A percentile compares a stretch with the other conserved stretches of the same genome.
These are phyloP conservation scores for Hiodon alosoides DNA, from an alignment of 2,113 vertebrate genomes.

Conservation along the genomic window DNA sequence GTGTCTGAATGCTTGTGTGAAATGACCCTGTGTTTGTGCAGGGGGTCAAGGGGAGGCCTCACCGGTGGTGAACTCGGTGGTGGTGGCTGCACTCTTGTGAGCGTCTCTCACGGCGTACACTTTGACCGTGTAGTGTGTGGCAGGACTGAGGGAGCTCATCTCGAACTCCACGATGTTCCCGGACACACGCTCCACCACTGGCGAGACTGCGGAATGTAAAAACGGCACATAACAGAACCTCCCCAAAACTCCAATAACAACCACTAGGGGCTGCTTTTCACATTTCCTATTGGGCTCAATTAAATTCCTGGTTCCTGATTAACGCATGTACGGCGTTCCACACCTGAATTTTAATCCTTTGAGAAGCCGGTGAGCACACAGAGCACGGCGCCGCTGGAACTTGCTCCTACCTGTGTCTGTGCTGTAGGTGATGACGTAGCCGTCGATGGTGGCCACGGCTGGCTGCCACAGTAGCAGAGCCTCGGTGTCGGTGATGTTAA, in stretches of 20 bases:
- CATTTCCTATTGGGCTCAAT: too few species aligned
- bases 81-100: conserved; percentile 74
- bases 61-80: conserved; percentile 87
- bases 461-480: conserved; percentile 90
- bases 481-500: conserved; percentile 84
- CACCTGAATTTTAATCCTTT: too few species aligned
- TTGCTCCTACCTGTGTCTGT: conserved; percentile 69
- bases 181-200: conserved; percentile 76
- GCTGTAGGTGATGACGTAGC: conserved; percentile 82
- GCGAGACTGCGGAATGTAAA: conserved; percentile 60
- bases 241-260: background rate
- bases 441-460: conserved; percentile 84
- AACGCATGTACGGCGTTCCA: too few species aligned
- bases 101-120: conserved; percentile 77
- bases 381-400: too few species aligned
- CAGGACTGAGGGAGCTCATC: conserved; percentile 74
- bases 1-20: background rate
- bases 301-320: too few species aligned
- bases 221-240: background rate
- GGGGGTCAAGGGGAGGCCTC: conserved; percentile 6
- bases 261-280: too few species aligned
- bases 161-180: conserved; percentile 87
- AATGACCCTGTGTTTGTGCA: background rate
- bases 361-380: too few species aligned
- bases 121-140: conserved; percentile 77